Base-by-base conservation (phyloP, 2,113 vertebrate genomes). In the Microtus oregoni region DNA sequence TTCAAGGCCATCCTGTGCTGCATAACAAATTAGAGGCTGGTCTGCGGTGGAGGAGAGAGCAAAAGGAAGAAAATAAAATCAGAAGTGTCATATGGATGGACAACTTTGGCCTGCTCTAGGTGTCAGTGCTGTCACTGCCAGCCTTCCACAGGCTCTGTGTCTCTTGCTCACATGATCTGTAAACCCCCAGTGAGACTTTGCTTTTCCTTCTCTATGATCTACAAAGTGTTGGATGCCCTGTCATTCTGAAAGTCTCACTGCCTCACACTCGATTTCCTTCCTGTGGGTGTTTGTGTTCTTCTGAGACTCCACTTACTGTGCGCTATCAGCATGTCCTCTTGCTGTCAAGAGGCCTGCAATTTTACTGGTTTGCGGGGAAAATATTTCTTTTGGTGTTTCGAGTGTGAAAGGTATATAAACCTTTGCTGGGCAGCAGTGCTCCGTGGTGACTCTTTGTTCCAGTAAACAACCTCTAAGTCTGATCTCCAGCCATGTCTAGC, bases 31-130 rank as follows among this genome's bases (percentile, higher is more conserved):
- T 72, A 50, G 11, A 72, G 86, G 6, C 44, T n/a, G 20, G 3
- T 15, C 47, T 55, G 65, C 7, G 67, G 19, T 10, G 7, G 7
- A 38, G 13, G 7, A 55, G 11, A n/a, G 44, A 8, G 24, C 26
- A 65, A 41, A 35, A 14, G 44, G 38, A 52, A 26, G 8, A 15
- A 17, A 38, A 3, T 12, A 38, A 55, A 88, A 55, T 20, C 4
- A 24, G 24, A 24, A 6, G 13, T 17, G n/a, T 52, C 22, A 9
- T 2, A 10, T 72, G 32, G 7, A 12, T 17, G 32, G 13, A n/a
- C 14, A 14, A 8, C 1, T 30, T 50, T 0, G 44, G 58, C 7
- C 78, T 50, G 52, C 52, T 15, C 70, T 47, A 0, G n/a, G 0
- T 32, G 47, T 22, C 1, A 10, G 6, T 47, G 10, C 2, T 11